A percentile compares a stretch with the other conserved stretches of the same genome.
These are phyloP conservation scores for Parnassius glacialis DNA, from an alignment of 2,888 invertebrate genomes.

Conservation along the genomic window DNA sequence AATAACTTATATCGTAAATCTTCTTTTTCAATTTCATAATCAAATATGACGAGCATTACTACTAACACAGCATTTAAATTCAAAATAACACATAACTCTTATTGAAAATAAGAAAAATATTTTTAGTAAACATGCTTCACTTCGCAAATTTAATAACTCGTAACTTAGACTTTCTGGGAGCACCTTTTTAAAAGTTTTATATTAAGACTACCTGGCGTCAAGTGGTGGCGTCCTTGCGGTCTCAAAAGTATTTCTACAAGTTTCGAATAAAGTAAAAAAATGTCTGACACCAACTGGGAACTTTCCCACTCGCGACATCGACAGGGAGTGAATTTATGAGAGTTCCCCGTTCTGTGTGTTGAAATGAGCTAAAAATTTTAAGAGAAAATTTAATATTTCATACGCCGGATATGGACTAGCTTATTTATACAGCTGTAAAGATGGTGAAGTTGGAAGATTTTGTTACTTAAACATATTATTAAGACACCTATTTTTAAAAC, in stretches of 20 bases:
- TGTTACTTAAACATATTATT: neutral
- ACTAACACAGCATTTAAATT: too few species aligned
- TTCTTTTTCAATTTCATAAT: neutral
- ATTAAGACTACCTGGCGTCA: constrained; percentile 36
- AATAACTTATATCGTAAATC: neutral
- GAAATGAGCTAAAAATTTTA: constrained; percentile 42
- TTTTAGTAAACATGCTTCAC: constrained; percentile 11
- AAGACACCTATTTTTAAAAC: neutral
- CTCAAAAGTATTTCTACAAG: constrained; percentile 35
- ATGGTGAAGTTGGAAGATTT: neutral
- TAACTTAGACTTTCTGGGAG: constrained; percentile 19
- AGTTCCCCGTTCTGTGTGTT: constrained; percentile 31
- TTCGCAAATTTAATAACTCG: constrained; percentile 23
- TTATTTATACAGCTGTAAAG: constrained; percentile 23
- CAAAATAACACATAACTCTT: neutral
- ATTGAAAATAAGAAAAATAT: constrained; percentile 10
- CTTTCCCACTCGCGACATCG: constrained; percentile 56
- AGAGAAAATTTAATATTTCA: constrained; percentile 35
- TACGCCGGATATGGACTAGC: constrained; percentile 23
- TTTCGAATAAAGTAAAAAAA: constrained; percentile 29
- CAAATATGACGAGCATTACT: too few species aligned
- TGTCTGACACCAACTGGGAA: constrained; percentile 35
- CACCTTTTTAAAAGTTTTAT: constrained; percentile 39
- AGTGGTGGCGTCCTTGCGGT: constrained; percentile 34
- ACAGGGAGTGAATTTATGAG: constrained; percentile 56